Evolutionary conservation across 2,113 vertebrate species (phyloP).

Genomic region (Lontra canadensis): DNA sequence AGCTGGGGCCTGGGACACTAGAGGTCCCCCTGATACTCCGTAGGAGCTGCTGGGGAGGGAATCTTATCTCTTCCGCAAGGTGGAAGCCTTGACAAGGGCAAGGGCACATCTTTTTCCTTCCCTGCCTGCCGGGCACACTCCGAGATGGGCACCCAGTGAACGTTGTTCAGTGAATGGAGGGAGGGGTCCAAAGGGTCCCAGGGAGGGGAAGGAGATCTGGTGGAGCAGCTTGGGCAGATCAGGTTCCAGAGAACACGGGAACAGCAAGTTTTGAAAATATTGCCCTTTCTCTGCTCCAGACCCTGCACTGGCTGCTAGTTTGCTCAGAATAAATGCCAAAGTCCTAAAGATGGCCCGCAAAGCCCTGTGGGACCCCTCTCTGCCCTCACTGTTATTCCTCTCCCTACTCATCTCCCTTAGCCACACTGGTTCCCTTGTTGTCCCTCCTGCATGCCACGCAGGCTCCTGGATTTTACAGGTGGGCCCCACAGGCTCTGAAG

Average conservation of each 20-base stretch:
- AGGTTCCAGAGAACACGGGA: neutral
- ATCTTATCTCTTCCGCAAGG: neutral
- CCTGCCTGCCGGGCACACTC: no score
- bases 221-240: neutral
- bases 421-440: neutral
- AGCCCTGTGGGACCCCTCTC: no score
- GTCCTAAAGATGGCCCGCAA: neutral
- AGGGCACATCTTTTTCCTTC: neutral
- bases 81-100: neutral
- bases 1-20: neutral
- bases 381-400: accelerated
- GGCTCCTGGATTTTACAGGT: neutral
- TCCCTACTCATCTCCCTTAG: neutral
- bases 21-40: neutral
- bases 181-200: neutral
- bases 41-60: neutral
- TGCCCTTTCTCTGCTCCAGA: neutral
- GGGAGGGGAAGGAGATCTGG: neutral
- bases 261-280: neutral
- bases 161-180: neutral
- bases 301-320: neutral
- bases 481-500: accelerated
- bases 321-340: neutral
- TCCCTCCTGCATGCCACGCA: neutral
- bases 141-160: neutral